Percentiles rank a stretch among this genome's conserved stretches.
Conservation (phyloP, 2,888 invertebrate genomes). For the Philereme vetulata region DNA sequence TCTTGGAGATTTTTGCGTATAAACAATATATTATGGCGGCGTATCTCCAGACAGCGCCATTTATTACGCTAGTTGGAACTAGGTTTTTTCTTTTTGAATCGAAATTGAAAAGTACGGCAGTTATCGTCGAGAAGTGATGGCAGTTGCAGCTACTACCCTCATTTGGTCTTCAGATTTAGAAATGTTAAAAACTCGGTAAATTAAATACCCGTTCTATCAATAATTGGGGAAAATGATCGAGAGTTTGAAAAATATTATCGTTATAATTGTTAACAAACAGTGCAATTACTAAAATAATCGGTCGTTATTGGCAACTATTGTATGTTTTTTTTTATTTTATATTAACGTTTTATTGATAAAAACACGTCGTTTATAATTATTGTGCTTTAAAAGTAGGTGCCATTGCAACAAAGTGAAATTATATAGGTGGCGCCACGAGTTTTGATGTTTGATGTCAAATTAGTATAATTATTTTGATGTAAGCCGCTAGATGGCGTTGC, state of each 20-base stretch:
- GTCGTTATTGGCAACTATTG: conserved; percentile 30
- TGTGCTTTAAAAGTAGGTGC: conserved; percentile 31
- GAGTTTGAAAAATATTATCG: not conserved
- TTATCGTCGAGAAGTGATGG: too few species aligned
- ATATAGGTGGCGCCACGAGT: conserved; percentile 9
- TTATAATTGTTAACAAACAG: conserved; percentile 25
- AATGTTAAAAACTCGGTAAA: too few species aligned
- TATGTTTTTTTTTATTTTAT: conserved; percentile 14
- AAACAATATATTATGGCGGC: too few species aligned
- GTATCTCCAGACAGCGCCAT: too few species aligned
- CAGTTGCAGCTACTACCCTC: too few species aligned
- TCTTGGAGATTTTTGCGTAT: too few species aligned
- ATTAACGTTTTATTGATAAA: conserved; percentile 13
- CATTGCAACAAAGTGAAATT: conserved; percentile 15
- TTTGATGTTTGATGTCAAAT: conserved; percentile 20
- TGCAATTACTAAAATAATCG: conserved; percentile 36
- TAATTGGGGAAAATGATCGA: too few species aligned
- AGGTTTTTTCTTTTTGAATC: too few species aligned
- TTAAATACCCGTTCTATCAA: too few species aligned
- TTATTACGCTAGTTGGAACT: too few species aligned
- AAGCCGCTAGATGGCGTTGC: conserved; percentile 9
- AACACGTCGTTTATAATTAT: conserved; percentile 14
- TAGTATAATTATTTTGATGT: conserved; percentile 6
- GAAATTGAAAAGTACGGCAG: too few species aligned
- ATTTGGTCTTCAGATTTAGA: too few species aligned